These are phyloP conservation scores for Muschampia staudingeri DNA, from an alignment of 2,888 invertebrate genomes.

Conservation along the genomic window DNA sequence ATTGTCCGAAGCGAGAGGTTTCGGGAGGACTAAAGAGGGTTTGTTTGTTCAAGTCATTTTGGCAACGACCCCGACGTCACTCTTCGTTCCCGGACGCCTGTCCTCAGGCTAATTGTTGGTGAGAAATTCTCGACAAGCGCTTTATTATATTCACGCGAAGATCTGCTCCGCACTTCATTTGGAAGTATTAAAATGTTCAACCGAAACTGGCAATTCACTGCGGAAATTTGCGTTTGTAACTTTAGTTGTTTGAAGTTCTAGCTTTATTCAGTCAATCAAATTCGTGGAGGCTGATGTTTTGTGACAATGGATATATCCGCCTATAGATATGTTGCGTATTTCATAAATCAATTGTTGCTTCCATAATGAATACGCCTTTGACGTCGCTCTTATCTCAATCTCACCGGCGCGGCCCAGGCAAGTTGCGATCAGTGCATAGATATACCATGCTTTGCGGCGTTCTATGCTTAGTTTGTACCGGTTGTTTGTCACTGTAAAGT, in stretches of 20 bases:
- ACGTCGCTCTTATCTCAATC: slow-evolving; percentile 46
- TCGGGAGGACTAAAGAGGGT: slow-evolving; percentile 69
- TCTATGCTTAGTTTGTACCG: slow-evolving; percentile 24
- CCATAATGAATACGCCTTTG: slow-evolving; percentile 49
- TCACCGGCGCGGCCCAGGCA: slow-evolving; percentile 27
- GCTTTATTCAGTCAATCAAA: slow-evolving; percentile 47
- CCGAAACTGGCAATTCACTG: slow-evolving; percentile 10
- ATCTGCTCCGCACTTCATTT: slow-evolving; percentile 41
- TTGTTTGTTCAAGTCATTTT: slow-evolving; percentile 76
- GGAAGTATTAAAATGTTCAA: slow-evolving; percentile 32
- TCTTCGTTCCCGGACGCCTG: slow-evolving; percentile 74
- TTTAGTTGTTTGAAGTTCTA: slow-evolving; percentile 37
- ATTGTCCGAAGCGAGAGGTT: slow-evolving; percentile 14
- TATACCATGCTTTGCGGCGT: slow-evolving; percentile 36
- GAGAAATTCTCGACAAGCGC: slow-evolving; percentile 58
- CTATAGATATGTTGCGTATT: slow-evolving; percentile 29
- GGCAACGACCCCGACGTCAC: slow-evolving; percentile 70
- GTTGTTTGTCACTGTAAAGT: slow-evolving; percentile 45
- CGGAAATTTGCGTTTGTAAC: slow-evolving; percentile 44
- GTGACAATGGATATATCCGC: slow-evolving; percentile 34
- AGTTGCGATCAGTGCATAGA: slow-evolving; percentile 45
- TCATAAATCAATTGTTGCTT: slow-evolving; percentile 49
- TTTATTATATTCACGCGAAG: slow-evolving; percentile 38
- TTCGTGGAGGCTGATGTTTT: slow-evolving; percentile 27
- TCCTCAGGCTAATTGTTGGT: slow-evolving; percentile 74